Evolutionary conservation across 2,888 invertebrate genomes (phyloP), one percentile per base, ranked within the genome.

Genomic region (Arctia plantaginis): DNA sequence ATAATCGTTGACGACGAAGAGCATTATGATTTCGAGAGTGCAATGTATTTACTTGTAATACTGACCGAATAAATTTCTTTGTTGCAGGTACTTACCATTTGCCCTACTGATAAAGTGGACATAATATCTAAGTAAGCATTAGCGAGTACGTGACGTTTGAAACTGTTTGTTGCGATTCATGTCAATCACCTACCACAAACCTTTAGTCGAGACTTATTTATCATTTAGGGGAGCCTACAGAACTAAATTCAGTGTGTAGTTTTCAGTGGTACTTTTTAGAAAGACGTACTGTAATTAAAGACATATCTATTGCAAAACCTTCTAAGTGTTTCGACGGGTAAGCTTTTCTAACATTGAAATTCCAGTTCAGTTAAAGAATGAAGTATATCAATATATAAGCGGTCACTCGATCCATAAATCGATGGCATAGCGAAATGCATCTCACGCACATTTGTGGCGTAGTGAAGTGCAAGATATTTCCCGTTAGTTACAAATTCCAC

Each of bases 401-500:
- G 79, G 39, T 73, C 41, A 75, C 73, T 77, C 65, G 67, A 76
- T 72, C 75, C 69, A 80, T 82, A 80, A 82, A 74, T 78, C 82
- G 85, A 87, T 83, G 84, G 87, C 89, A 88, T 87, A 87, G 91
- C 90, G 86, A 92, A 92, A 90, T 91, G 90, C 91, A 90, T 85
- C 89, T 89, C 89, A 92, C 90, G 90, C 90, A 91, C 85, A 87
- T 90, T 89, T 85, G 84, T 86, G 85, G 76, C 70, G 80, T 81
- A 88, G 86, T 86, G 83, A 87, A 91, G 87, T 92, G 90, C 89
- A 90, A 91, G 89, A 87, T 84, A 91, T 90, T 89, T 92, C 91
- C 93, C 93, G 93, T 93, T 93, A 93, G 86, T 88, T 84, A 91
- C 88, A 90, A 91, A 93, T 93, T 92, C 93, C 91, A 87, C 84